phyloP scores from a whole-genome alignment of 2,113 vertebrate genomes.

The Coreoperca whiteheadi region DNA sequence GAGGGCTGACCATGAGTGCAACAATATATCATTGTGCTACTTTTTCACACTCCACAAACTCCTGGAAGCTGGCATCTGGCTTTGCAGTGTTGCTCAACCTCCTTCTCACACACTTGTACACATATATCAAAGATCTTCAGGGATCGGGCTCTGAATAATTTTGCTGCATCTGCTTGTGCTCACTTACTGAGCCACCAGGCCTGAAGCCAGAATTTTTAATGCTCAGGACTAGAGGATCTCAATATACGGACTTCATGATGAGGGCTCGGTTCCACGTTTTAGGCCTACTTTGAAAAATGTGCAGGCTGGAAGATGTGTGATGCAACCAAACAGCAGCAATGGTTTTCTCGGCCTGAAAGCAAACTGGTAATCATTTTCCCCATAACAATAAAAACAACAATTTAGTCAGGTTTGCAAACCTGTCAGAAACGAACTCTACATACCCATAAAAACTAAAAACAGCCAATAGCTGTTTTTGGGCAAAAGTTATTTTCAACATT shows the following conservation, averaged over 20 bases:
- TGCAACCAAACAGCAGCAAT: neutral
- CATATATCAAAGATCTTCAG: slow-evolving; percentile 40
- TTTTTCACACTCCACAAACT: slow-evolving; percentile 58
- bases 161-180: slow-evolving; percentile 63
- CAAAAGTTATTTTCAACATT: neutral
- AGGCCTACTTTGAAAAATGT: neutral
- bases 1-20: slow-evolving; percentile 23
- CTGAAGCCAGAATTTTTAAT: slow-evolving; percentile 29
- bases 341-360: slow-evolving; percentile 9
- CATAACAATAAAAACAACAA: neutral
- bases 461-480: slow-evolving; percentile 16
- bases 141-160: slow-evolving; percentile 40
- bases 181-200: slow-evolving; percentile 19
- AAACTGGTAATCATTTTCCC: neutral
- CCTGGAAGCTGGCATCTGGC: slow-evolving; percentile 58
- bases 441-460: slow-evolving; percentile 19
- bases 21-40: slow-evolving; percentile 57
- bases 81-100: neutral
- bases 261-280: neutral
- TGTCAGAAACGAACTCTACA: neutral
- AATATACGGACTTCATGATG: neutral
- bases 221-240: neutral
- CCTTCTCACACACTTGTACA: slow-evolving; percentile 10
- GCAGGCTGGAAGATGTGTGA: slow-evolving; percentile 9
- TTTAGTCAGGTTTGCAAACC: neutral